phyloP scores from a whole-genome alignment of 2,797 vertebrate species.

The Vespertilio murinus region DNA sequence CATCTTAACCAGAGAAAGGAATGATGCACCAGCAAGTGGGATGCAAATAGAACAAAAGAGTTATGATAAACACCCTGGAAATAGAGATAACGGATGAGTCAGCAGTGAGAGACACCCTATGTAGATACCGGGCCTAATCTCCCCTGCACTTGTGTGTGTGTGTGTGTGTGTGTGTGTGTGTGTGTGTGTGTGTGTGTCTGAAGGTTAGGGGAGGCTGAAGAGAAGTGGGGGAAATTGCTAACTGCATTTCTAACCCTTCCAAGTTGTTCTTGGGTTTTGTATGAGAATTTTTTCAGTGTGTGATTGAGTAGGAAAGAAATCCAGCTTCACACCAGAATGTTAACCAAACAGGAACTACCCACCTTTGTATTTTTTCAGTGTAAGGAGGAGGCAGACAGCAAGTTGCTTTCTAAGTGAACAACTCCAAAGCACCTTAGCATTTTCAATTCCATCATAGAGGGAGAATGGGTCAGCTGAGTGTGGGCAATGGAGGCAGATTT shows the following conservation, averaged over 20 bases:
- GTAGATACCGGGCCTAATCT: conserved; percentile 15
- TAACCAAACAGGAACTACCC: background rate
- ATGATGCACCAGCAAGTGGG: conserved; percentile 15
- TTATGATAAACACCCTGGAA: conserved; percentile 64
- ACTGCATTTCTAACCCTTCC: background rate
- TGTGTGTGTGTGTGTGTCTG: background rate
- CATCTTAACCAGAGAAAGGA: conserved; percentile 39
- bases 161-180: background rate
- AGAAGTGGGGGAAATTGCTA: background rate
- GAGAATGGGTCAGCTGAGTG: background rate
- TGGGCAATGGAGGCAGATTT: background rate
- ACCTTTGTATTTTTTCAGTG: background rate
- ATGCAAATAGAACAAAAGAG: conserved; percentile 56
- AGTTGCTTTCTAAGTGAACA: background rate
- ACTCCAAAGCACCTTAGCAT: background rate
- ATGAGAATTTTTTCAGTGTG: background rate
- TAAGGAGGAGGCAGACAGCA: background rate
- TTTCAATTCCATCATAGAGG: background rate
- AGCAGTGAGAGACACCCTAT: background rate
- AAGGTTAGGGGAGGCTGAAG: background rate
- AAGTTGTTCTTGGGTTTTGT: background rate
- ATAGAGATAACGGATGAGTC: conserved; percentile 61
- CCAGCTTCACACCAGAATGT: background rate
- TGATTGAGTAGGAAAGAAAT: background rate
- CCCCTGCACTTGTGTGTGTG: background rate